A percentile compares a stretch with the other conserved stretches of the same genome.
phyloP scores from a whole-genome alignment of 1,140 invertebrate species.

The Mesaphorura yosii region DNA sequence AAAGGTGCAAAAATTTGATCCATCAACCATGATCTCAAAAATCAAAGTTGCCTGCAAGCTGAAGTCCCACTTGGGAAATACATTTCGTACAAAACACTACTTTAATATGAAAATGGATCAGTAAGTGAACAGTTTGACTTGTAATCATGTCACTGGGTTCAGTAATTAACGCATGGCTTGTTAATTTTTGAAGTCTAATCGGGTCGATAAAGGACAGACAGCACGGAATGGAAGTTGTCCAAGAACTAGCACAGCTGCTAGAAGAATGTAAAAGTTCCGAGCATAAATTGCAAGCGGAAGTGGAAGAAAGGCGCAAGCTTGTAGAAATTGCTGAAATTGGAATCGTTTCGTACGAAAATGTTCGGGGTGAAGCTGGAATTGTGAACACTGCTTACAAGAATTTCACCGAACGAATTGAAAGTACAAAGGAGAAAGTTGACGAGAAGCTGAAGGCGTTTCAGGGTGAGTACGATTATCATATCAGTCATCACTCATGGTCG shows the following conservation, averaged over 20 bases:
- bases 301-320: conserved; percentile 29
- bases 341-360: conserved; percentile 30
- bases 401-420: conserved; percentile 22
- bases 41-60: conserved; percentile 23
- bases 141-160: neutral
- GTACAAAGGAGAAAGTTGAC: conserved; percentile 24
- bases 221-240: conserved; percentile 27
- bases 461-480: conserved; percentile 13
- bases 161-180: neutral
- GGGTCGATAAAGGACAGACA: conserved; percentile 26
- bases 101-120: conserved; percentile 27
- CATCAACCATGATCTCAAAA: conserved; percentile 18
- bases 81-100: conserved; percentile 28
- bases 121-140: conserved; percentile 3
- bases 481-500: neutral
- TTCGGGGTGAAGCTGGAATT: conserved; percentile 28
- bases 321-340: conserved; percentile 28
- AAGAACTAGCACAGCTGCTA: conserved; percentile 19
- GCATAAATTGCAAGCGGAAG: conserved; percentile 22
- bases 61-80: conserved; percentile 30
- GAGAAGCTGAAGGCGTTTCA: conserved; percentile 27
- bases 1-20: conserved; percentile 26
- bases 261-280: conserved; percentile 22
- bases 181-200: conserved; percentile 14
- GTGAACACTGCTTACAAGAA: conserved; percentile 29